Evolutionary conservation across 2,113 vertebrate genomes (phyloP).

Genomic region (Cheirogaleus medius): DNA sequence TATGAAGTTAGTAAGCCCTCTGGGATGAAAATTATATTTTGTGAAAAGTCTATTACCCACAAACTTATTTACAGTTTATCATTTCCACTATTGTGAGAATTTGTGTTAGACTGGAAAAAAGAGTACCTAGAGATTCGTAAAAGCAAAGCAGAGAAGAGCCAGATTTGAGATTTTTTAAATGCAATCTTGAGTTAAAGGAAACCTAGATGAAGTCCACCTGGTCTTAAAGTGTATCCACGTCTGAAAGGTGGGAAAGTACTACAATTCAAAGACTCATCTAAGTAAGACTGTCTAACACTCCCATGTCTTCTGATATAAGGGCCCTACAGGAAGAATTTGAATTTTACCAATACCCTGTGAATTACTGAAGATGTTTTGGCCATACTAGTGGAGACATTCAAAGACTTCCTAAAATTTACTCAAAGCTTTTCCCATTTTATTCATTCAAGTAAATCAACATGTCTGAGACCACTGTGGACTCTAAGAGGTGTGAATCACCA

Average conservation of each 20-base stretch:
- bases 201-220: neutral
- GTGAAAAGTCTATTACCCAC: neutral
- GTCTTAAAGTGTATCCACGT: neutral
- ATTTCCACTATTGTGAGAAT: neutral
- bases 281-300: neutral
- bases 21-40: neutral
- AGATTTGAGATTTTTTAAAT: neutral
- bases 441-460: neutral
- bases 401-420: neutral
- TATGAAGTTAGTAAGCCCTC: neutral
- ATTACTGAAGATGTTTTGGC: neutral
- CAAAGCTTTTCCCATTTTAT: neutral
- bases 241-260: neutral
- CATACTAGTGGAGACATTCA: neutral
- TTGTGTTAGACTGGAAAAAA: neutral
- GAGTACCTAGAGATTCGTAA: neutral
- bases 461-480: neutral
- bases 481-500: neutral
- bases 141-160: neutral
- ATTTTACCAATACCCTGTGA: neutral
- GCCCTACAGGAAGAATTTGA: neutral
- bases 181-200: neutral
- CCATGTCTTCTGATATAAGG: neutral
- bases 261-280: neutral
- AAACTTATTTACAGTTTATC: constrained; percentile 14